Evolutionary conservation across 2,113 vertebrate genomes (phyloP).

Genomic region (Pseudorectes ferrugineus): DNA sequence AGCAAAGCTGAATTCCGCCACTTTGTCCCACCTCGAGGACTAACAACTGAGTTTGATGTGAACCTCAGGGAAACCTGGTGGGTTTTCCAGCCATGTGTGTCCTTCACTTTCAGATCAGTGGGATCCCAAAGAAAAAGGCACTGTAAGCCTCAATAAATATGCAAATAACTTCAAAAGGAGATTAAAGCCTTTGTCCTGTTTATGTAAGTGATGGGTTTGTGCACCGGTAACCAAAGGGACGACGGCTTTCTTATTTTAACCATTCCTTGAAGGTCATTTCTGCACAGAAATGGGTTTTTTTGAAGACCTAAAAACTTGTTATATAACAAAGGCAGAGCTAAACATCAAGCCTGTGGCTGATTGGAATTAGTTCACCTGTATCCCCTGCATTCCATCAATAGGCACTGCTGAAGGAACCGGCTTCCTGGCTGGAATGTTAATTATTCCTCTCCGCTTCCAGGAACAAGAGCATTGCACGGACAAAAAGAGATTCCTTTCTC

Average conservation of each 20-base stretch:
- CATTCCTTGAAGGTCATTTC: conserved; percentile 19
- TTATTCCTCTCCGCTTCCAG: conserved; percentile 16
- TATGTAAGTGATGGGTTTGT: neutral
- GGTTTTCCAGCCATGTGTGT: neutral
- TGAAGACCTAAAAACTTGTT: neutral
- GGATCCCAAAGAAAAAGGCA: neutral
- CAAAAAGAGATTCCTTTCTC: conserved; percentile 5
- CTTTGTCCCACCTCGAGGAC: neutral
- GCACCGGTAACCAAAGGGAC: neutral
- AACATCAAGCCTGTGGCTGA: conserved; percentile 16
- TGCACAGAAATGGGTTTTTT: neutral
- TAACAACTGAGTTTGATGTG: neutral
- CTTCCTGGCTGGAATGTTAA: conserved; percentile 57
- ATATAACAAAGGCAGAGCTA: neutral
- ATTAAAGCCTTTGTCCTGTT: neutral
- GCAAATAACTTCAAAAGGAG: conserved; percentile 2
- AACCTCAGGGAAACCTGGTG: neutral
- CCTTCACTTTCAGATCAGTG: neutral
- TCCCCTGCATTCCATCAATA: neutral
- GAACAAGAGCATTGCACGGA: conserved; percentile 21
- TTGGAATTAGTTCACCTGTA: conserved; percentile 46
- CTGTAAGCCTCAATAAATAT: neutral
- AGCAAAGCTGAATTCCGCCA: neutral
- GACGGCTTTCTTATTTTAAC: neutral
- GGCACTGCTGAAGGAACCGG: neutral